Evolutionary conservation across 2,113 vertebrate genomes (phyloP).

Genomic region (Rhombomys opimus): DNA sequence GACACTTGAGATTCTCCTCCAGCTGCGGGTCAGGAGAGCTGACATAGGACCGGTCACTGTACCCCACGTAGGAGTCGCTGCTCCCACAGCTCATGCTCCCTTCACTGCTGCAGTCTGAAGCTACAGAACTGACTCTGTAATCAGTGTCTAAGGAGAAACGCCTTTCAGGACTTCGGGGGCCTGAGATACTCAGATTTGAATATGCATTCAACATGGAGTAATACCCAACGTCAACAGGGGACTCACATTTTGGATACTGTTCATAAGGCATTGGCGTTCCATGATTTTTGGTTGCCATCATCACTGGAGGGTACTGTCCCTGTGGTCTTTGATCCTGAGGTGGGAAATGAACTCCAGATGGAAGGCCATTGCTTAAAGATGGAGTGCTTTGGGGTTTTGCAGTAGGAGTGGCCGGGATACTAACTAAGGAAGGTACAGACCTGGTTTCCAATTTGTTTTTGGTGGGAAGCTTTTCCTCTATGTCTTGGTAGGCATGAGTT

Average conservation of each 20-base stretch:
- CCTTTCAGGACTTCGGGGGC: conserved; percentile 92
- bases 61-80: conserved; percentile 93
- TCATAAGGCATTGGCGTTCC: conserved; percentile 91
- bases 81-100: conserved; percentile 95
- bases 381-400: conserved; percentile 90
- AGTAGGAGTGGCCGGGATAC: conserved; percentile 86
- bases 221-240: conserved; percentile 94
- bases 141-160: conserved; percentile 93
- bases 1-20: conserved; percentile 91
- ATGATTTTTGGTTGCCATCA: conserved; percentile 91
- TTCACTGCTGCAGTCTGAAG: conserved; percentile 97
- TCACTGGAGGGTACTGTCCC: conserved; percentile 88
- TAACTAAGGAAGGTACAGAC: conserved; percentile 91
- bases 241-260: conserved; percentile 96
- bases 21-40: conserved; percentile 91
- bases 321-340: conserved; percentile 92
- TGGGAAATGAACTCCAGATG: conserved; percentile 89
- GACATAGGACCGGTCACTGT: conserved; percentile 91
- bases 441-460: conserved; percentile 93
- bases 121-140: conserved; percentile 91
- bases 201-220: conserved; percentile 94
- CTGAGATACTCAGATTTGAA: conserved; percentile 91
- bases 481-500: conserved; percentile 94
- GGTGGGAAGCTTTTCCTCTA: conserved; percentile 95
- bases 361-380: conserved; percentile 90